These are phyloP conservation scores for Calcarius ornatus DNA, from an alignment of 2,113 vertebrate species.

Conservation along the genomic window DNA sequence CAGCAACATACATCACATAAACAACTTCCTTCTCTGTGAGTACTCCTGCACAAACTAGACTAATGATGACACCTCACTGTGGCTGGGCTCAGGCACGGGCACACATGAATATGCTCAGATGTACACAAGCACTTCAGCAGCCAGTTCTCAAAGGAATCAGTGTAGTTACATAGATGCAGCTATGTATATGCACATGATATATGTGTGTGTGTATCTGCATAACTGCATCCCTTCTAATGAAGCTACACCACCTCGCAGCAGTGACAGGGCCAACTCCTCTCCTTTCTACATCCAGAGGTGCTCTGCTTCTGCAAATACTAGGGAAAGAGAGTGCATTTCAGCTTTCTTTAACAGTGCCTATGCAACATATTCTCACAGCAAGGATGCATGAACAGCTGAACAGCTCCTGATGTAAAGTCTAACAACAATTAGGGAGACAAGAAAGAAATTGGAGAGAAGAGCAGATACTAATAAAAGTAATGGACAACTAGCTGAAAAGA, in stretches of 20 bases:
- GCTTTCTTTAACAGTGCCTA: neutral
- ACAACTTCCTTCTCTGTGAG: neutral
- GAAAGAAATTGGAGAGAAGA: neutral
- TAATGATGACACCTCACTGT: neutral
- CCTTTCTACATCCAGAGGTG: neutral
- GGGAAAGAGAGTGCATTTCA: neutral
- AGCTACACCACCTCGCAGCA: neutral
- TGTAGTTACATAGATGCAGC: neutral
- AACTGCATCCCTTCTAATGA: neutral
- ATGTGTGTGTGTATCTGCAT: neutral
- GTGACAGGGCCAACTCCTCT: neutral
- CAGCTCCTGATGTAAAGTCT: neutral
- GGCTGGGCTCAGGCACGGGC: neutral
- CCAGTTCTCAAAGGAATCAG: neutral
- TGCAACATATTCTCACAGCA: neutral
- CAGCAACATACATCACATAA: neutral
- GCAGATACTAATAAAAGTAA: neutral
- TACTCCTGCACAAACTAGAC: neutral
- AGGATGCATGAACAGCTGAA: neutral
- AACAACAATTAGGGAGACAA: neutral
- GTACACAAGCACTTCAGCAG: neutral
- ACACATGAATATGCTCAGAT: neutral
- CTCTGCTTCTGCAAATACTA: neutral
- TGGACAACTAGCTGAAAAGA: neutral
- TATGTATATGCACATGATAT: too few relatives aligned